A percentile compares a stretch with the other conserved stretches of the same genome.
Conservation (phyloP, 2,888 invertebrate species). For the Gortyna flavago region DNA sequence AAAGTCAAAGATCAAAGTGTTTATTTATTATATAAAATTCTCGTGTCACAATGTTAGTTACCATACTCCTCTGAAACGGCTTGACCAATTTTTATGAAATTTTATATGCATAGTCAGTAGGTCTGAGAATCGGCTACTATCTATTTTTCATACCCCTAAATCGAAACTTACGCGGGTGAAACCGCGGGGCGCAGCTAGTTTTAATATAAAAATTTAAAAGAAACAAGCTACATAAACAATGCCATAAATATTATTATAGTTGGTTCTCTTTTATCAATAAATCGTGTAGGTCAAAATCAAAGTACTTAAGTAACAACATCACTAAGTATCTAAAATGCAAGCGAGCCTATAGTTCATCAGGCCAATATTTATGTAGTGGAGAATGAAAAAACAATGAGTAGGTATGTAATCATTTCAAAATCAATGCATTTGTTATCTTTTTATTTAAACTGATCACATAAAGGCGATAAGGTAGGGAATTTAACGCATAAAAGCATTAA, state of each 20-base stretch:
- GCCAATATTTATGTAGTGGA: not conserved
- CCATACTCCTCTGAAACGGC: no score
- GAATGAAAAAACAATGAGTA: slow-evolving; percentile 12
- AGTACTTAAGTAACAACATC: not conserved
- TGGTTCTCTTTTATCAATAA: not conserved
- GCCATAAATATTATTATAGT: not conserved
- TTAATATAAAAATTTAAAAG: not conserved
- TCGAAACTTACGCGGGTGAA: no score
- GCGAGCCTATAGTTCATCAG: not conserved
- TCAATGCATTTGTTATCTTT: slow-evolving; percentile 47
- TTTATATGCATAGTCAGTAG: no score
- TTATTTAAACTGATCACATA: slow-evolving; percentile 15
- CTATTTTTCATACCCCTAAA: no score
- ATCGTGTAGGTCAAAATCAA: not conserved
- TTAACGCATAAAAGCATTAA: slow-evolving; percentile 23
- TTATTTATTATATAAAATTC: no score
- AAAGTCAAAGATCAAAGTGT: slow-evolving; percentile 1
- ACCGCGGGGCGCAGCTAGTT: no score
- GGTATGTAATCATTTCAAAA: slow-evolving; percentile 26
- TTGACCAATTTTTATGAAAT: no score
- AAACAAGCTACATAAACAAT: not conserved
- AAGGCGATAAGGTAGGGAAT: slow-evolving; percentile 25
- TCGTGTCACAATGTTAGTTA: no score
- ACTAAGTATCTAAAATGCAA: not conserved
- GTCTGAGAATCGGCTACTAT: no score